Percentiles rank a stretch among this genome's conserved stretches.
Conservation (phyloP, 2,113 vertebrate genomes). For the Melanostigma gelatinosum region DNA sequence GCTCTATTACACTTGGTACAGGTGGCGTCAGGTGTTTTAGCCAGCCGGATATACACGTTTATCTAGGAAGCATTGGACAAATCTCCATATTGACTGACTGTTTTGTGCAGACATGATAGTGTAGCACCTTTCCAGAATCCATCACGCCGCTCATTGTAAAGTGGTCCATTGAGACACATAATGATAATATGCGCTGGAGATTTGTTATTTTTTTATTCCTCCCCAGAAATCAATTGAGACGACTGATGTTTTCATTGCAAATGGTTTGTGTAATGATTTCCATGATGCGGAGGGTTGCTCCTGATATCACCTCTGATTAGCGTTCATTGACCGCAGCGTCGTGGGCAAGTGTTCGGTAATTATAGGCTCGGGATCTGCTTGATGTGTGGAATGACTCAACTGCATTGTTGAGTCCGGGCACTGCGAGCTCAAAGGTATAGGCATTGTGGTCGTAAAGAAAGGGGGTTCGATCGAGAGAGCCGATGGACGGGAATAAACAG, state of each 20-base stretch:
- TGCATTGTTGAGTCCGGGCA: conserved; percentile 45
- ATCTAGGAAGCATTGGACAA: conserved; percentile 1
- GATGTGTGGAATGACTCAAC: conserved; percentile 51
- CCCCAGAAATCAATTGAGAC: conserved; percentile 52
- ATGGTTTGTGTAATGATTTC: conserved; percentile 49
- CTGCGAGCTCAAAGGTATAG: conserved; percentile 25
- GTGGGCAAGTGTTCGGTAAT: conserved; percentile 58
- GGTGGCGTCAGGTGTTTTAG: conserved; percentile 2
- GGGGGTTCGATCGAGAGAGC: background rate
- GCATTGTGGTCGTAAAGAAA: conserved; percentile 13
- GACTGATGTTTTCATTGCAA: conserved; percentile 51
- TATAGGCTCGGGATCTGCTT: conserved; percentile 46
- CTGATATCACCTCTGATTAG: conserved; percentile 62
- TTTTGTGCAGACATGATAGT: conserved; percentile 12
- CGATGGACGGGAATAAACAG: background rate
- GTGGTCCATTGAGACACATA: conserved; percentile 29
- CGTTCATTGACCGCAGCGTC: conserved; percentile 57
- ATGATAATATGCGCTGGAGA: conserved; percentile 38
- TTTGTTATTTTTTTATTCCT: conserved; percentile 2
- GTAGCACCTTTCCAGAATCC: conserved; percentile 33
- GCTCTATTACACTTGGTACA: background rate
- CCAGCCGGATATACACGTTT: background rate
- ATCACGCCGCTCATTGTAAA: conserved; percentile 31
- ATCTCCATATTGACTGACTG: conserved; percentile 23
- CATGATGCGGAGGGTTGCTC: conserved; percentile 21